Conservation (phyloP, 2,888 invertebrate species). For the Cosmia pyralina region DNA sequence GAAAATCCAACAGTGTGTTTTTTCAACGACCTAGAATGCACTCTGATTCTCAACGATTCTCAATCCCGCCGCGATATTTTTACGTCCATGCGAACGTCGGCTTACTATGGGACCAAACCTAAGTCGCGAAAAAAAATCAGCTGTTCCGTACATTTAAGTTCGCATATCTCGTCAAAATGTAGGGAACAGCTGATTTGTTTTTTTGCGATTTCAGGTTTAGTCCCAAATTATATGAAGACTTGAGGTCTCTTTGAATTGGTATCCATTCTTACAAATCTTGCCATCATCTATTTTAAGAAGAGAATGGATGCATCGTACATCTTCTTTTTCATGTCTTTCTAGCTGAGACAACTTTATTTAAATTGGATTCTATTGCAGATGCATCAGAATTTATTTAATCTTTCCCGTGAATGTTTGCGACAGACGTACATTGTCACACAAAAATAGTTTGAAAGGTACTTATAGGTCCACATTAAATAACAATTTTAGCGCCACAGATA, state of each 20-base stretch:
- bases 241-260: neutral
- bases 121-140: too few species aligned
- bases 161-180: too few species aligned
- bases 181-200: too few species aligned
- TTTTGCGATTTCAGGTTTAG: too few species aligned
- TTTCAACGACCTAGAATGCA: too few species aligned
- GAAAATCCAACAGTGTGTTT: too few species aligned
- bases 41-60: too few species aligned
- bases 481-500: constrained; percentile 47
- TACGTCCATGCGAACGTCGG: too few species aligned
- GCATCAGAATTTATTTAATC: neutral
- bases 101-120: too few species aligned
- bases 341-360: neutral
- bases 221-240: neutral
- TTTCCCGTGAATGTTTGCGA: neutral
- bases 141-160: too few species aligned
- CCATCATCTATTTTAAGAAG: neutral
- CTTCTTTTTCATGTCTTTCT: neutral
- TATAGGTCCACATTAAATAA: constrained; percentile 17
- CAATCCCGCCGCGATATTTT: too few species aligned
- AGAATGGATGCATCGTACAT: neutral
- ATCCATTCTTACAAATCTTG: neutral
- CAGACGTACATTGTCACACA: neutral
- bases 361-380: too few species aligned
- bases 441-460: neutral